These are phyloP conservation scores for Ctenodactylus gundi DNA, from an alignment of 2,113 vertebrate species.

Conservation along the genomic window DNA sequence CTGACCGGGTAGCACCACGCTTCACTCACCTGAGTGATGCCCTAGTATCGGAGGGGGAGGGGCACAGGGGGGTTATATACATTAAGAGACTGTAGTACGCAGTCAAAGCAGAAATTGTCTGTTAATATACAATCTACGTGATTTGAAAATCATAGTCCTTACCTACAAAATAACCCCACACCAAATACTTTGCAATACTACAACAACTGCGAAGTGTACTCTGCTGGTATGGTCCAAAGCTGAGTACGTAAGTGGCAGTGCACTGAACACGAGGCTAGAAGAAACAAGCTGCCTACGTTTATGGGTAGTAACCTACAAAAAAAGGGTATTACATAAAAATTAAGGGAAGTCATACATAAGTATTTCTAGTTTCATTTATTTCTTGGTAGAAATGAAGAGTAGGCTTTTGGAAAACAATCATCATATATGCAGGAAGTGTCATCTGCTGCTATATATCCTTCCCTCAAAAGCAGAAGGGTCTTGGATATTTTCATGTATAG, in stretches of 20 bases:
- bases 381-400: conserved; percentile 31
- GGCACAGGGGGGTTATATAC: background rate
- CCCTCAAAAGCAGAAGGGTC: conserved; percentile 11
- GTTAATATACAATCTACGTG: conserved; percentile 36
- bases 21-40: conserved; percentile 38
- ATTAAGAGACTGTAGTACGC: background rate
- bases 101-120: conserved; percentile 16
- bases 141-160: conserved; percentile 16
- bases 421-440: background rate
- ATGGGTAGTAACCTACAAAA: conserved; percentile 38
- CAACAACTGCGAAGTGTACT: conserved; percentile 10
- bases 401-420: conserved; percentile 27
- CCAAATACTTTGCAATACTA: conserved; percentile 12
- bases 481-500: conserved; percentile 6
- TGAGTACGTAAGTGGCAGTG: too few relatives aligned
- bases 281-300: conserved; percentile 49
- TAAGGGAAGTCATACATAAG: conserved; percentile 46
- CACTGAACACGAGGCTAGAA: conserved; percentile 49
- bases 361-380: conserved; percentile 52
- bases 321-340: conserved; percentile 41
- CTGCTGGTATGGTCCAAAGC: conserved; percentile 39
- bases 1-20: conserved; percentile 55
- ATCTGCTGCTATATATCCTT: conserved; percentile 59
- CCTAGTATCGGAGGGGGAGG: background rate
- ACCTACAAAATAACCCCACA: conserved; percentile 22